phyloP scores from a whole-genome alignment of 2,888 invertebrate species.

The Meiosimyza platycephala region DNA sequence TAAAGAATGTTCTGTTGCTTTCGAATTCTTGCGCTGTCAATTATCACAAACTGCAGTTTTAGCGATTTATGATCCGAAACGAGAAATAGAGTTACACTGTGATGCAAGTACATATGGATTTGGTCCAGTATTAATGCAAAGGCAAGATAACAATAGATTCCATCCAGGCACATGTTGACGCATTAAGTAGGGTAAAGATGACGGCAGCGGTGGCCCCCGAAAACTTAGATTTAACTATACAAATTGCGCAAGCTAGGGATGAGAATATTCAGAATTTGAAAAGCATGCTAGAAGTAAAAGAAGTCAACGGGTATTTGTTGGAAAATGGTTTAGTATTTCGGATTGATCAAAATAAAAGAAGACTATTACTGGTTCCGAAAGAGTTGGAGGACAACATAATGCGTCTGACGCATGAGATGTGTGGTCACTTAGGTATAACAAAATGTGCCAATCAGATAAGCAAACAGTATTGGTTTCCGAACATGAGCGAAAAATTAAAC shows the following conservation, averaged over 20 bases:
- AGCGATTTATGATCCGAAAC: slow-evolving; percentile 50
- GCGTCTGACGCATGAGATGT: slow-evolving; percentile 37
- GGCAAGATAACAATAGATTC: slow-evolving; percentile 46
- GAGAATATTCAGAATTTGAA: slow-evolving; percentile 29
- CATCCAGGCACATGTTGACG: slow-evolving; percentile 49
- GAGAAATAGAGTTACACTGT: slow-evolving; percentile 54
- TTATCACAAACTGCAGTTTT: no score
- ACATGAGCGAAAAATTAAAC: no score
- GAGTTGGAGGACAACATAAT: slow-evolving; percentile 42
- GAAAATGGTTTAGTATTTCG: slow-evolving; percentile 36
- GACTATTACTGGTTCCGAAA: slow-evolving; percentile 37
- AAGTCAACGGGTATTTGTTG: slow-evolving; percentile 31
- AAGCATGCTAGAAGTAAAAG: slow-evolving; percentile 32
- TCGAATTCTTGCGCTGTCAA: slow-evolving; percentile 35
- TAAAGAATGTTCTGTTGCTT: slow-evolving; percentile 30
- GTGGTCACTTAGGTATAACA: slow-evolving; percentile 34
- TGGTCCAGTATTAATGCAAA: slow-evolving; percentile 54
- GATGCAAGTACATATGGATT: slow-evolving; percentile 54
- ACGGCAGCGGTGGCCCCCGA: no score
- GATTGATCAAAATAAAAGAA: slow-evolving; percentile 17
- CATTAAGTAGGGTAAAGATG: slow-evolving; percentile 29
- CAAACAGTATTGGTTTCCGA: no score
- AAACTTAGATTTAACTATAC: background rate
- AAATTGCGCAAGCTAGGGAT: slow-evolving; percentile 36
- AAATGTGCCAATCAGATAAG: no score